Conservation (phyloP, 1,140 invertebrate genomes). For the Saccostrea echinata region DNA sequence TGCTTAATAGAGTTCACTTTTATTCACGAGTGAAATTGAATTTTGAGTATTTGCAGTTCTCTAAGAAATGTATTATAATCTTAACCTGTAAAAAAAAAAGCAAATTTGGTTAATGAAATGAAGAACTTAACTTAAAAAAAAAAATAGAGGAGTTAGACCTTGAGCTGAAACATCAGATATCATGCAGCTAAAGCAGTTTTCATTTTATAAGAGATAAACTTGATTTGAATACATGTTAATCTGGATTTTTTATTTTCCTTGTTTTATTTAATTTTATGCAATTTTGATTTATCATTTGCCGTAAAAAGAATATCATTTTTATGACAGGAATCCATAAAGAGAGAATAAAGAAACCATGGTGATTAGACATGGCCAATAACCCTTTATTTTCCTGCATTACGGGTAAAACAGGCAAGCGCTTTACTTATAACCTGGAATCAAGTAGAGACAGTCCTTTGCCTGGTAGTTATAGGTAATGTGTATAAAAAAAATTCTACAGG, state of each 20-base stretch:
- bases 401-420: slow-evolving; percentile 27
- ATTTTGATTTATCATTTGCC: background rate
- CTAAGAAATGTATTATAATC: too few species aligned
- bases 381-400: slow-evolving; percentile 19
- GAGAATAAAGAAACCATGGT: background rate
- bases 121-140: too few species aligned
- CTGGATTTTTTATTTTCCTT: background rate
- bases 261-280: background rate
- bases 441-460: slow-evolving; percentile 5
- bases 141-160: too few species aligned
- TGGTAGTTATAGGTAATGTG: slow-evolving; percentile 31
- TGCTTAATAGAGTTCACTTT: too few species aligned
- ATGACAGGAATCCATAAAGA: background rate
- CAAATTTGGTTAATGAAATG: too few species aligned
- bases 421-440: slow-evolving; percentile 31
- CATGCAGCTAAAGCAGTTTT: too few species aligned
- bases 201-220: too few species aligned
- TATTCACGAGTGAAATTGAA: too few species aligned
- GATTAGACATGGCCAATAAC: background rate
- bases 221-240: background rate
- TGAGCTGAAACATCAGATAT: too few species aligned
- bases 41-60: too few species aligned
- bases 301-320: background rate
- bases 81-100: too few species aligned
- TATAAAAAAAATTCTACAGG: background rate